Percentiles rank a stretch among this genome's conserved stretches.
Conservation (phyloP, 1,140 invertebrate species). For the Littorina saxatilis region DNA sequence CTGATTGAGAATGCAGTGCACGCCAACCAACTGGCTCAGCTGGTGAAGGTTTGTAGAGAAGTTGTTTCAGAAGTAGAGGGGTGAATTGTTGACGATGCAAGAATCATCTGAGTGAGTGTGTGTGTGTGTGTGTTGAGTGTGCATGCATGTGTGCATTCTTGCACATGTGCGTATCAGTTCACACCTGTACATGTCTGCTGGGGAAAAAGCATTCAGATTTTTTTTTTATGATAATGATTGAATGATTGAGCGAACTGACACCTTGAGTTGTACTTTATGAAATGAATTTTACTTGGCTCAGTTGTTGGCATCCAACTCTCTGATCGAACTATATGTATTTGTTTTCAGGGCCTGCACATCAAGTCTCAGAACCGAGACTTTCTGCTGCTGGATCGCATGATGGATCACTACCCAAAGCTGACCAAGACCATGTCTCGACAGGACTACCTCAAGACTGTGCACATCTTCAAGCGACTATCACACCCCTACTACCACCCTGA, state of each 20-base stretch:
- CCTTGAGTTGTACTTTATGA: no score
- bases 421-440: conserved; percentile 19
- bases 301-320: no score
- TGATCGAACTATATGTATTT: no score
- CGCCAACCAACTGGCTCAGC: conserved; percentile 11
- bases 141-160: not conserved
- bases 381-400: conserved; percentile 15
- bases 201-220: no score
- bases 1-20: conserved; percentile 26
- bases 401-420: conserved; percentile 27
- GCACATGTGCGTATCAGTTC: not conserved
- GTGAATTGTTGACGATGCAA: not conserved
- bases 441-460: conserved; percentile 28
- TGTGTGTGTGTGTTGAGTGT: not conserved
- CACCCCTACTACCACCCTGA: conserved; percentile 35
- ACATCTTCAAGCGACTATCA: not conserved
- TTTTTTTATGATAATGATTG: no score
- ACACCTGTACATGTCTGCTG: no score
- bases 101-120: not conserved
- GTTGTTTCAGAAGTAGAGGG: no score
- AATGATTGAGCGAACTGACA: no score
- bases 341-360: conserved; percentile 31
- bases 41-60: conserved; percentile 26
- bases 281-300: no score
- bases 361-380: conserved; percentile 19